Evolutionary conservation across 1,140 invertebrate genomes (phyloP).

Genomic region (Pogonognathellus flavescens): DNA sequence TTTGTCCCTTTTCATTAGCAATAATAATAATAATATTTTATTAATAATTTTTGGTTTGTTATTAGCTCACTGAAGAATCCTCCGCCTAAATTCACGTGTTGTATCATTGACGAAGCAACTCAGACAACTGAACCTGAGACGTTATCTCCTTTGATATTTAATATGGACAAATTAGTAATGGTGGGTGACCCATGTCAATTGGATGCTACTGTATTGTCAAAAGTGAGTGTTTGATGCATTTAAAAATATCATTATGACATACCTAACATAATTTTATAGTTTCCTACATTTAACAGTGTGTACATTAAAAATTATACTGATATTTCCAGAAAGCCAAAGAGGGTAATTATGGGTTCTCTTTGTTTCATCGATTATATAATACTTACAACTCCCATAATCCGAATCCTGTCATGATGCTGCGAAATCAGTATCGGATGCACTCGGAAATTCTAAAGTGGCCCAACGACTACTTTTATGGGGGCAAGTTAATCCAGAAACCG

Average conservation of each 20-base stretch:
- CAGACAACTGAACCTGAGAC: slow-evolving; percentile 87
- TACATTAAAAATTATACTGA: not conserved
- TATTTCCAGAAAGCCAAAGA: slow-evolving; percentile 74
- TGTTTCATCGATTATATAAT: slow-evolving; percentile 77
- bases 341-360: slow-evolving; percentile 75
- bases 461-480: slow-evolving; percentile 83
- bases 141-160: slow-evolving; percentile 82
- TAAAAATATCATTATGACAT: not conserved
- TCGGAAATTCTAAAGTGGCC: slow-evolving; percentile 82
- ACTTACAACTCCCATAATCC: slow-evolving; percentile 68
- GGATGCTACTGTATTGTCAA: slow-evolving; percentile 83
- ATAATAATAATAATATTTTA: too few species aligned
- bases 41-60: not conserved
- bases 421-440: slow-evolving; percentile 90
- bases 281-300: not conserved
- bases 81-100: slow-evolving; percentile 77
- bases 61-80: not conserved
- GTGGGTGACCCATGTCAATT: slow-evolving; percentile 92
- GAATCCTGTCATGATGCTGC: slow-evolving; percentile 75
- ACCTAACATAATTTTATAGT: not conserved
- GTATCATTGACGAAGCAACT: slow-evolving; percentile 93
- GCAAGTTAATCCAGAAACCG: slow-evolving; percentile 72
- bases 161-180: slow-evolving; percentile 81
- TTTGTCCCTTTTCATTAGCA: too few species aligned
- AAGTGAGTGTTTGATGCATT: slow-evolving; percentile 71